Base-by-base conservation (phyloP, 2,888 invertebrate genomes). In the Creontiades dilutus region DNA sequence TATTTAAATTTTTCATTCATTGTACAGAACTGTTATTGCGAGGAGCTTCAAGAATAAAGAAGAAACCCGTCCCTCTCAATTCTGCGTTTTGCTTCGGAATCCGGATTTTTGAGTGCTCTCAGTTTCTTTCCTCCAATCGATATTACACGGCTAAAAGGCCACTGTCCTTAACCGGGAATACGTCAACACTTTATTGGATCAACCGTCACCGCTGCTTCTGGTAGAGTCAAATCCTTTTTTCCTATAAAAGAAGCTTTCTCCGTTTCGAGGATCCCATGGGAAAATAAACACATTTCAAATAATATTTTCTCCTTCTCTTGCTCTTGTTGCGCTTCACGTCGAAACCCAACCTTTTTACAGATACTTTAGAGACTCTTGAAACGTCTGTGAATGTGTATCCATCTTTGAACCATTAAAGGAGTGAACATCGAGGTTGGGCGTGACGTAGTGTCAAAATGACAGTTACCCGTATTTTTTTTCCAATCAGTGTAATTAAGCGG, bases 231-330 rank as follows among this genome's bases (percentile, higher is more conserved):
- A 86, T 75, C 75, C 86, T 47, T 47, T 86, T 86, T 86, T 86
- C 75, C 75, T 86, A 86, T 86, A 86, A 86, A 86, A 75, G 75
- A 75, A 75, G 68, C 75, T 86, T 75, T 86, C 75, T 68, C 86
- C 57, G 46, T 61, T 61, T 75, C 68, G 86, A 78, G 80, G 78
- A 52, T 48, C 52, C 57, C 88, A 88, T 88, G 88, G 88, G 88
- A 88, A 88, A 48, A 76, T 78, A 88, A 88, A 88, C 88, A 88
- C 88, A 80, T 88, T 88, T 46, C 86, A 47, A 75, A 75, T 86
- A 86, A 86, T 86, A 86, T 86, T 86, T 75, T 37, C 75, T 75
- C 13, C 46, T 19, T 19, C 75, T 75, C 47, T 14, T 78, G 37
- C 78, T 2, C 37, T 47, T 78, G 78, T 78, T 78, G 78, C 78